Conservation (phyloP, 2,888 invertebrate genomes). For the Pyralis farinalis region DNA sequence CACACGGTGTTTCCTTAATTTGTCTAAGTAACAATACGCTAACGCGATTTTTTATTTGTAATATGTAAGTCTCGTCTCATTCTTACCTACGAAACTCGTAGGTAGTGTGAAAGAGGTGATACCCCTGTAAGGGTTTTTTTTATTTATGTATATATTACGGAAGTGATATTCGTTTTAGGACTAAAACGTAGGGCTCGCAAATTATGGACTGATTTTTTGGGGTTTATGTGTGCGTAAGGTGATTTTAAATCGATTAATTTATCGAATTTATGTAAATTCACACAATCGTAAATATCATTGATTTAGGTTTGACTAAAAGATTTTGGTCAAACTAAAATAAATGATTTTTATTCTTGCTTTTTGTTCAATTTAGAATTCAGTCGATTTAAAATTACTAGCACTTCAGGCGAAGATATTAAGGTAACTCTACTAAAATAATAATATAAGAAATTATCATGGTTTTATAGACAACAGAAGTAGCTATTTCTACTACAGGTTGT, state of each 20-base stretch:
- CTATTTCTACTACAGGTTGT: too few species aligned
- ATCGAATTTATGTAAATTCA: too few species aligned
- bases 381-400: conserved; percentile 12
- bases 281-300: too few species aligned
- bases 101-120: conserved; percentile 10
- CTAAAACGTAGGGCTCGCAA: conserved; percentile 16
- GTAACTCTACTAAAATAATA: conserved; percentile 23
- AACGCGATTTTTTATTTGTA: too few species aligned
- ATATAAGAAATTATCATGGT: conserved; percentile 34
- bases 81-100: conserved; percentile 6
- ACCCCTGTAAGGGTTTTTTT: conserved; percentile 13
- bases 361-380: too few species aligned
- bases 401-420: conserved; percentile 23
- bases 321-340: too few species aligned
- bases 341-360: too few species aligned
- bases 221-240: conserved; percentile 11
- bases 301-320: too few species aligned
- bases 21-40: too few species aligned
- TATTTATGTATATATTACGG: conserved; percentile 20
- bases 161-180: conserved; percentile 30
- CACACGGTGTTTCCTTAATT: too few species aligned
- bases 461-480: conserved; percentile 20
- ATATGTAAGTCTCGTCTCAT: conserved; percentile 3
- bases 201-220: conserved; percentile 25
- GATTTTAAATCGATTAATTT: conserved; percentile 14